Percentiles rank a stretch among this genome's conserved stretches.
These are phyloP conservation scores for Agriopis leucophaearia DNA, from an alignment of 2,888 invertebrate genomes.

Conservation along the genomic window DNA sequence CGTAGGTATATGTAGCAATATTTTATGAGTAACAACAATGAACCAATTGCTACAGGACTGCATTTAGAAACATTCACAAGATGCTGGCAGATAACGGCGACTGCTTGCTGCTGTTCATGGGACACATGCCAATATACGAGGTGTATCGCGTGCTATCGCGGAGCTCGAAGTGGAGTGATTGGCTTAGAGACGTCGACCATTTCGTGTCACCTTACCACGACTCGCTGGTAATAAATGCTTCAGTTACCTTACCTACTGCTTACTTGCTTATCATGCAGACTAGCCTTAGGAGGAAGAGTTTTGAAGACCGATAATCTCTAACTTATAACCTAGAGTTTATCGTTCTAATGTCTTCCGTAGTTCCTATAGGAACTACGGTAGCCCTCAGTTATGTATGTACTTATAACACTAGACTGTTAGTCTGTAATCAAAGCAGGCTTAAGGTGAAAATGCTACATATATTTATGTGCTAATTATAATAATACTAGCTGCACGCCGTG, in stretches of 20 bases:
- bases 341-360: too few species aligned
- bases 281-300: neutral
- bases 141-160: constrained; percentile 88
- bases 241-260: neutral
- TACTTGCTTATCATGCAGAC: neutral
- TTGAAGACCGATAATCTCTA: too few species aligned
- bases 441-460: too few species aligned
- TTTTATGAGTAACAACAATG: neutral
- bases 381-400: too few species aligned
- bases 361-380: too few species aligned
- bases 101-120: constrained; percentile 89
- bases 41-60: constrained; percentile 64
- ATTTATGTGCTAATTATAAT: too few species aligned
- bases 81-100: constrained; percentile 90
- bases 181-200: constrained; percentile 88
- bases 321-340: too few species aligned
- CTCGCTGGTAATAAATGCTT: constrained; percentile 62
- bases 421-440: too few species aligned
- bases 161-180: constrained; percentile 85
- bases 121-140: constrained; percentile 89
- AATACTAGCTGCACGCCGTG: too few species aligned
- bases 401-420: too few species aligned
- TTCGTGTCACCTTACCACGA: constrained; percentile 90
- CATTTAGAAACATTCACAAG: constrained; percentile 82
- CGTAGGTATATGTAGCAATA: too few species aligned